A percentile compares a stretch with the other conserved stretches of the same genome.
Evolutionary conservation across 1,140 invertebrate genomes (phyloP).

Genomic region (Triops longicaudatus): DNA sequence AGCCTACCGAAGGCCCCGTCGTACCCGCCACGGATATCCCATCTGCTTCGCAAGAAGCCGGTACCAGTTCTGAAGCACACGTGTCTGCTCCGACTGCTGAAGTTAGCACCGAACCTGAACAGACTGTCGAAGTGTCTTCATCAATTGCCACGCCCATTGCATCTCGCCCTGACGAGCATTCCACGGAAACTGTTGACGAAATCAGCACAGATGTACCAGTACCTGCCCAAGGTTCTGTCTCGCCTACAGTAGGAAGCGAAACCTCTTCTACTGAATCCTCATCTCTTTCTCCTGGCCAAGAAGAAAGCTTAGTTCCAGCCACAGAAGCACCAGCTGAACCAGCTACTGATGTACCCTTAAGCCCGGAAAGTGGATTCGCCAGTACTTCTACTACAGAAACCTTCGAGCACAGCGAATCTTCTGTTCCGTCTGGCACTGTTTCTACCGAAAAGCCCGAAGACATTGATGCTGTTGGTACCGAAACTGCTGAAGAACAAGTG

Average conservation of each 20-base stretch:
- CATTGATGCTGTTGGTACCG: slow-evolving; percentile 29
- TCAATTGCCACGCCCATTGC: background rate
- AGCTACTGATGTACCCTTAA: slow-evolving; percentile 19
- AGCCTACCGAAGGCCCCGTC: background rate
- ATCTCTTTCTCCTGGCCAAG: background rate
- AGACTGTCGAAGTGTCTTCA: background rate
- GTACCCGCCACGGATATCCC: background rate
- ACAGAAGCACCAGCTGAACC: slow-evolving; percentile 24
- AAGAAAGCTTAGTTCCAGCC: background rate
- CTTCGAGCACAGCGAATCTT: background rate
- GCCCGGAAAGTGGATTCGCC: background rate
- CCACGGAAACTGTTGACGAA: background rate
- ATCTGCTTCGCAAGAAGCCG: background rate
- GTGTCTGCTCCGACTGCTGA: background rate
- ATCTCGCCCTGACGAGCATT: background rate
- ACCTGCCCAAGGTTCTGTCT: background rate
- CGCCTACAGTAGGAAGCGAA: background rate
- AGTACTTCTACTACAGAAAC: background rate
- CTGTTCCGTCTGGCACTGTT: slow-evolving; percentile 18
- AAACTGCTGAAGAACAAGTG: slow-evolving; percentile 30
- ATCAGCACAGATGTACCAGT: background rate
- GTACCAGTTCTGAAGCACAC: background rate
- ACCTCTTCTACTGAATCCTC: background rate
- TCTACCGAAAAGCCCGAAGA: slow-evolving; percentile 31
- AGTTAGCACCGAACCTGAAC: background rate